These are phyloP conservation scores for Rhadina sibilatrix DNA, from an alignment of 2,113 vertebrate genomes.

Conservation along the genomic window DNA sequence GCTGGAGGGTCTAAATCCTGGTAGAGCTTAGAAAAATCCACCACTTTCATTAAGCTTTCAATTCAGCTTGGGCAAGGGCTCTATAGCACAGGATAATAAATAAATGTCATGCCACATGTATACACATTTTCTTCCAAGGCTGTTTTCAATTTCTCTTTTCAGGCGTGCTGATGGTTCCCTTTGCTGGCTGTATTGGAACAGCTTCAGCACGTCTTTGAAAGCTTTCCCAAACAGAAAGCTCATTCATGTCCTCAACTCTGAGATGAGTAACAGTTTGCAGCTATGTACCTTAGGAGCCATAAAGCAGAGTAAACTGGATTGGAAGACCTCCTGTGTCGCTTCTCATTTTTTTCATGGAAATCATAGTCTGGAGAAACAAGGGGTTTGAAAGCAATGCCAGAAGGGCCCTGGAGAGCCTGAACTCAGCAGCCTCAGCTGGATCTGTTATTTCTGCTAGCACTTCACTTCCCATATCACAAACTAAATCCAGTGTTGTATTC, in stretches of 20 bases:
- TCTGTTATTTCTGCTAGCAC: neutral
- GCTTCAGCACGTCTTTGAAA: slow-evolving; percentile 35
- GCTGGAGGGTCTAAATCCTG: slow-evolving; percentile 31
- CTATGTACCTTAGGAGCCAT: slow-evolving; percentile 4
- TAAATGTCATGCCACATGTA: slow-evolving; percentile 51
- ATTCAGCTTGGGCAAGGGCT: slow-evolving; percentile 33
- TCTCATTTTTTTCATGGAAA: neutral
- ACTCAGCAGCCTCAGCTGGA: neutral
- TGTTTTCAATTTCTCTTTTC: slow-evolving; percentile 60
- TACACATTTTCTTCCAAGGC: slow-evolving; percentile 38
- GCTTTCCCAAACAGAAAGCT: slow-evolving; percentile 42
- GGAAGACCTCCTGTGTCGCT: neutral
- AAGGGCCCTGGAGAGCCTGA: neutral
- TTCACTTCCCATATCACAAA: neutral
- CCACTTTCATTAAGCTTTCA: slow-evolving; percentile 44
- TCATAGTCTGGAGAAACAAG: neutral
- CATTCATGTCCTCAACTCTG: neutral
- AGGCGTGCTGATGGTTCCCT: slow-evolving; percentile 21
- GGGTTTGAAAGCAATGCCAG: neutral
- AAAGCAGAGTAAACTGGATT: neutral
- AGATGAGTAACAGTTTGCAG: slow-evolving; percentile 27
- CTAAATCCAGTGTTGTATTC: neutral
- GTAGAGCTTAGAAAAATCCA: slow-evolving; percentile 50
- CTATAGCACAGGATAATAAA: slow-evolving; percentile 49
- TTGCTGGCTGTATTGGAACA: slow-evolving; percentile 15